phyloP scores from a whole-genome alignment of 64 coral and sea anemone species.

The Dendronephthya gigantea region DNA sequence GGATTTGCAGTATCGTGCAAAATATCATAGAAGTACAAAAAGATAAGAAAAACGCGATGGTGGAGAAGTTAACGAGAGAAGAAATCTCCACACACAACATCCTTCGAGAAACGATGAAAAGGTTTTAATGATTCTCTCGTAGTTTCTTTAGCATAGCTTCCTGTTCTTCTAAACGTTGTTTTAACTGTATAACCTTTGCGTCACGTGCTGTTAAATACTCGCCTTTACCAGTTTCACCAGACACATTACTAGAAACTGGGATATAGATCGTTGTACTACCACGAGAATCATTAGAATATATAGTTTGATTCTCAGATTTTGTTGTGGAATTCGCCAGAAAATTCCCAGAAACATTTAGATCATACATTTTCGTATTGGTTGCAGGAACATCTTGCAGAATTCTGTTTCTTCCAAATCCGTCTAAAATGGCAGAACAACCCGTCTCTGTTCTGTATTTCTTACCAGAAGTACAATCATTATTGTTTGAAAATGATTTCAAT shows the following conservation, averaged over 20 bases:
- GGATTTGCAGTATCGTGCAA: too few species aligned
- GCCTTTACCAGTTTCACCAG: too few species aligned
- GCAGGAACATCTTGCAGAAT: background rate
- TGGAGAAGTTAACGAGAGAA: too few species aligned
- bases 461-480: background rate
- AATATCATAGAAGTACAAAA: too few species aligned
- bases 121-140: background rate
- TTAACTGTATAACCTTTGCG: background rate
- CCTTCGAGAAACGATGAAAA: too few species aligned
- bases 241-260: background rate
- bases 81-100: too few species aligned
- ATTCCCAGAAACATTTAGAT: background rate
- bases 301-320: background rate
- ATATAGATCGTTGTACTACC: background rate
- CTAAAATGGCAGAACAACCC: background rate
- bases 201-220: background rate
- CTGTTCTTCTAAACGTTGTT: background rate
- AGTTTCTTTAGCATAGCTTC: background rate
- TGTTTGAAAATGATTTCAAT: background rate
- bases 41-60: too few species aligned
- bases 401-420: background rate
- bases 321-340: background rate
- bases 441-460: background rate
- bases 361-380: background rate
- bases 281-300: background rate